Conservation (phyloP, 1,140 invertebrate genomes). For the Battus philenor region DNA sequence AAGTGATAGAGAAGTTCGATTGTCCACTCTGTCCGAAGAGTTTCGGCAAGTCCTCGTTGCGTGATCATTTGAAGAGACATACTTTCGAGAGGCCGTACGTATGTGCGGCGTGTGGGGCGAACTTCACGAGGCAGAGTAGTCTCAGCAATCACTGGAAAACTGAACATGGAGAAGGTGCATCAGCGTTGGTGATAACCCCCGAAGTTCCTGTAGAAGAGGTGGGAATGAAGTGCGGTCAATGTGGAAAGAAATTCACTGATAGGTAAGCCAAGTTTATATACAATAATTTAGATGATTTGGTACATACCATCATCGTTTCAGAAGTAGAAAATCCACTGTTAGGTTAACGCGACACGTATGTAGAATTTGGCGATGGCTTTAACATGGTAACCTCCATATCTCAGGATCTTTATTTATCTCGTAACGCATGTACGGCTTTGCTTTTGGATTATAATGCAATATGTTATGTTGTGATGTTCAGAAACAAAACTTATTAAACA, state of each 20-base stretch:
- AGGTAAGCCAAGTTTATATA: constrained; percentile 45
- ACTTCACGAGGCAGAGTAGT: constrained; percentile 81
- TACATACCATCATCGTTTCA: too few relatives aligned
- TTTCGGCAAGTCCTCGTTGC: constrained; percentile 82
- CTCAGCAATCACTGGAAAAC: constrained; percentile 76
- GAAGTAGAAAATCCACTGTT: constrained; percentile 3
- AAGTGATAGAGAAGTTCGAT: constrained; percentile 71
- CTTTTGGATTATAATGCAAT: too few relatives aligned
- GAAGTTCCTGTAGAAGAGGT: constrained; percentile 18
- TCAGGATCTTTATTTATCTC: too few relatives aligned
- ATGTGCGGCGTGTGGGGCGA: constrained; percentile 77
- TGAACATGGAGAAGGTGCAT: constrained; percentile 45
- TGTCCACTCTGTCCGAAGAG: constrained; percentile 83
- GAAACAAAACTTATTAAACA: too few relatives aligned
- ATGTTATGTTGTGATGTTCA: too few relatives aligned
- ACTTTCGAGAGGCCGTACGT: constrained; percentile 87
- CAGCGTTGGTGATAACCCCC: constrained; percentile 9
- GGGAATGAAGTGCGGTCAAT: constrained; percentile 34
- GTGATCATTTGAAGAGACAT: constrained; percentile 83
- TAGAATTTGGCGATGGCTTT: not conserved
- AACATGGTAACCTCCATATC: too few relatives aligned
- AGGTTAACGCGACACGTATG: not conserved
- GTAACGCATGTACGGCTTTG: too few relatives aligned
- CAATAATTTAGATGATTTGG: not conserved
- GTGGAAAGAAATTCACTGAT: constrained; percentile 38